phyloP scores from a whole-genome alignment of 2,113 vertebrate species.

The Scomber colias region DNA sequence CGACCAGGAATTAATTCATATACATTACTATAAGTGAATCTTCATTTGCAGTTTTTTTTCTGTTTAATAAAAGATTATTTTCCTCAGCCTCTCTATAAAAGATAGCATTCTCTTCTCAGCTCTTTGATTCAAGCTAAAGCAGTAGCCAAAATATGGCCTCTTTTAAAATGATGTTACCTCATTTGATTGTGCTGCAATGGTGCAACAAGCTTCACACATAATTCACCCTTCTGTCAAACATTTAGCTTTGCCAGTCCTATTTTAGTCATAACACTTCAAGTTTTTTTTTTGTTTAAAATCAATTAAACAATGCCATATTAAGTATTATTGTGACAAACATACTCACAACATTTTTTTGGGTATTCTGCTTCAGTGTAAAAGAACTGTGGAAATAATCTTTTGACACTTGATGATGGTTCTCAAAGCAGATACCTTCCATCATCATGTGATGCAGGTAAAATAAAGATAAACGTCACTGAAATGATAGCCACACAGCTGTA shows the following conservation, averaged over 20 bases:
- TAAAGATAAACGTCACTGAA: slow-evolving; percentile 42
- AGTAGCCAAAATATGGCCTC: slow-evolving; percentile 57
- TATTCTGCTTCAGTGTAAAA: slow-evolving; percentile 59
- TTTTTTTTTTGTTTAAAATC: slow-evolving; percentile 48
- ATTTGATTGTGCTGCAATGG: slow-evolving; percentile 83
- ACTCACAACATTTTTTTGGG: slow-evolving; percentile 24
- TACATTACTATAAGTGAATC: slow-evolving; percentile 66
- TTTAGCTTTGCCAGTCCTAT: slow-evolving; percentile 67
- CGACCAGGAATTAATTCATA: slow-evolving; percentile 73
- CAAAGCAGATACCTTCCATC: slow-evolving; percentile 48
- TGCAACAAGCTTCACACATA: slow-evolving; percentile 71
- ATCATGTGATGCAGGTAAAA: slow-evolving; percentile 32
- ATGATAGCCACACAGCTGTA: slow-evolving; percentile 32
- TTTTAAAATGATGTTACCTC: slow-evolving; percentile 57
- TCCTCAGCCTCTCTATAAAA: slow-evolving; percentile 77
- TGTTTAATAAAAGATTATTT: slow-evolving; percentile 74
- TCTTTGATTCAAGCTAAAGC: slow-evolving; percentile 72
- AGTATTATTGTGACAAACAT: slow-evolving; percentile 47
- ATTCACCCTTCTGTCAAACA: slow-evolving; percentile 62
- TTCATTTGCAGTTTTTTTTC: slow-evolving; percentile 64
- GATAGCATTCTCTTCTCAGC: slow-evolving; percentile 66
- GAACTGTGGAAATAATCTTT: slow-evolving; percentile 44
- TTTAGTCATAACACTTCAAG: slow-evolving; percentile 65
- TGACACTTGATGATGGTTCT: slow-evolving; percentile 40
- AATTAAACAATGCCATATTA: slow-evolving; percentile 58